Percentiles rank a stretch among this genome's conserved stretches.
phyloP scores from a whole-genome alignment of 2,797 vertebrate genomes.

The Yasuhikotakia modesta region DNA sequence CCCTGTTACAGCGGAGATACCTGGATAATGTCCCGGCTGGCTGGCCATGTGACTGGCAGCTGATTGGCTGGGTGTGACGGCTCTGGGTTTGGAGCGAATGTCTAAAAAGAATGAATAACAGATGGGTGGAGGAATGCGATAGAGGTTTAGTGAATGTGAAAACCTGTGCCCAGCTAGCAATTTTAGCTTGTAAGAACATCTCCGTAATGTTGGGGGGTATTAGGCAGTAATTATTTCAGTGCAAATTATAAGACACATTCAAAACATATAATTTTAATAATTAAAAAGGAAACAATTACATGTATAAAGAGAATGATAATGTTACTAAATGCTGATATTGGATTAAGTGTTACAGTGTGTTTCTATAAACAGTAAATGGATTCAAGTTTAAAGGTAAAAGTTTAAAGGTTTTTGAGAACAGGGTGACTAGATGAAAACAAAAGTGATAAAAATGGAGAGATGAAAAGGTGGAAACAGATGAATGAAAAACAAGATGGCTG shows the following conservation, averaged over 20 bases:
- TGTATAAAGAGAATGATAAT: not conserved
- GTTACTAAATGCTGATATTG: not conserved
- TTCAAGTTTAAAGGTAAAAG: not conserved
- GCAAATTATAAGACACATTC: too few relatives aligned
- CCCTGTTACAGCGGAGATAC: constrained; percentile 64
- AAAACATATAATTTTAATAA: not conserved
- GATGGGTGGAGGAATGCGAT: constrained; percentile 36
- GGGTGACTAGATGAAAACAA: not conserved
- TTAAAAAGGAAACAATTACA: not conserved
- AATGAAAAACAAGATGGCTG: not conserved
- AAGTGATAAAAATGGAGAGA: not conserved
- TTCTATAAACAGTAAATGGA: not conserved
- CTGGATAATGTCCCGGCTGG: constrained; percentile 71
- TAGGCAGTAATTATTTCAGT: too few relatives aligned
- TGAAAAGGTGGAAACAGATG: not conserved
- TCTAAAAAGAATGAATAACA: constrained; percentile 75
- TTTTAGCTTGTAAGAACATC: too few relatives aligned
- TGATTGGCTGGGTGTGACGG: constrained; percentile 73
- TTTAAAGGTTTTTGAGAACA: not conserved
- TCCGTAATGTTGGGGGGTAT: too few relatives aligned
- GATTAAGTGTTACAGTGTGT: not conserved
- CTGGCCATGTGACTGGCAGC: constrained; percentile 73
- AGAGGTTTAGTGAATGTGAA: constrained; percentile 10
- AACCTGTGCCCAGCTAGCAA: not conserved
- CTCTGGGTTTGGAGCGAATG: constrained; percentile 77